Base-by-base conservation (phyloP, 2,113 vertebrate species). In the Enhydra lutris region DNA sequence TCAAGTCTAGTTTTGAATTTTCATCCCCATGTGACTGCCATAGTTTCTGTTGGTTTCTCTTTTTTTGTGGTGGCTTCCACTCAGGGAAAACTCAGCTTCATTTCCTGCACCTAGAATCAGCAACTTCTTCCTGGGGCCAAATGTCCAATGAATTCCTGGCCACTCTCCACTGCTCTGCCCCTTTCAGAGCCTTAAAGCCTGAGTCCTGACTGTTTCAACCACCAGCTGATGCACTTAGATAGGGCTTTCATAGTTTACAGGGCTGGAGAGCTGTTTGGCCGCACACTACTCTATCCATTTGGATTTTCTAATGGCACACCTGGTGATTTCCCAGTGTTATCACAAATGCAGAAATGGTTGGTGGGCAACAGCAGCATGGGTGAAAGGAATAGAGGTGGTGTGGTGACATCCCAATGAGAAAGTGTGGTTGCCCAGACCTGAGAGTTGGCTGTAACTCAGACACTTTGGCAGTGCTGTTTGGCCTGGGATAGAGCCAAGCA, bases 301-400 rank as follows among this genome's bases (percentile, higher is more conserved):
- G 1, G 13, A 8, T 29, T 23, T 85, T 89, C 83, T 50, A 23
- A 31, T 6, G 69, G 39, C 23, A 36, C 34, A 39, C 20, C 1
- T 8, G 2, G 50, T 17, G 15, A 14, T 69, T 85, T 7, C 57
- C 26, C 39, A 26, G 47, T 31, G 7, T 61, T 3, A 3, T 47
- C 55, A 67, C n/a, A 50, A 57, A 24, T 24, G 13, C 7, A 39
- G 55, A 57, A n/a, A n/a, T 21, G 17, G 15, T 4, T 2, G 42
- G 12, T 57, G n/a, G 42, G 71, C 0, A 3, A 5, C 11, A 17
- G 13, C 23, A 34, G n/a, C 18, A 1, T 10, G 15, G 31, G 18
- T 39, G 39, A 50, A 80, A 73, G 84, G 45, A 13, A 24, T 20
- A 50, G 52, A 63, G 20, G 29, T 4, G 17, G 3, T 1, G 11